Conservation (phyloP, 2,888 invertebrate species). For the Drosophila gaucha region DNA sequence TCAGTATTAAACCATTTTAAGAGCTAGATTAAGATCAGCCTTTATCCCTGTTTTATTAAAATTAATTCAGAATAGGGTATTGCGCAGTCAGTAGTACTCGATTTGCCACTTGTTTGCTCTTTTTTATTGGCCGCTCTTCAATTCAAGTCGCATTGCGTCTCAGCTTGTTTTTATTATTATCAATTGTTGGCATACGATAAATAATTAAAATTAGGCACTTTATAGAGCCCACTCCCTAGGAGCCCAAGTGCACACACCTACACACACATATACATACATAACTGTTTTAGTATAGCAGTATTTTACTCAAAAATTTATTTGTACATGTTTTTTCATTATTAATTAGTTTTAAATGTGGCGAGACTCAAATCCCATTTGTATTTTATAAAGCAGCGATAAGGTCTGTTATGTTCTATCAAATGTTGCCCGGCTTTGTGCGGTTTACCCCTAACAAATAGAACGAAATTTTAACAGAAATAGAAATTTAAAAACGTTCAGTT, state of each 20-base stretch:
- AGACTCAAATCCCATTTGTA: background rate
- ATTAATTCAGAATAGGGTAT: background rate
- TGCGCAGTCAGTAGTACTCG: too few relatives aligned
- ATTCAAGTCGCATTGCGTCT: conserved; percentile 11
- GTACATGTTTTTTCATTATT: conserved; percentile 14
- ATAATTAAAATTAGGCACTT: conserved; percentile 24
- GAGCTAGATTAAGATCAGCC: background rate
- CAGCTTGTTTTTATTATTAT: conserved; percentile 27
- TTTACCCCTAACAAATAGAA: background rate
- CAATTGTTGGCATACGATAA: conserved; percentile 59
- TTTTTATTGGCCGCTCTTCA: conserved; percentile 3
- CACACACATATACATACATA: background rate
- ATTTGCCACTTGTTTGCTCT: background rate
- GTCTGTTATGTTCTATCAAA: background rate
- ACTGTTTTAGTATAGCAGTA: background rate
- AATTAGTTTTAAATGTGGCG: conserved; percentile 24
- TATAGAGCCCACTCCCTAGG: conserved; percentile 28
- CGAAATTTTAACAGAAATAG: too few relatives aligned
- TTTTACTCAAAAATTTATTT: conserved; percentile 16
- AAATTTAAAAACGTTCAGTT: background rate
- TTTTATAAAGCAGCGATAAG: conserved; percentile 15
- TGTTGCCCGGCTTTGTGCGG: background rate
- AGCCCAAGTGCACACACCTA: background rate
- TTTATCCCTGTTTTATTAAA: background rate
- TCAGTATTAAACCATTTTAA: too few relatives aligned